These are phyloP conservation scores for Temnothorax rugatulus DNA, from an alignment of 2,888 invertebrate genomes.

Conservation along the genomic window DNA sequence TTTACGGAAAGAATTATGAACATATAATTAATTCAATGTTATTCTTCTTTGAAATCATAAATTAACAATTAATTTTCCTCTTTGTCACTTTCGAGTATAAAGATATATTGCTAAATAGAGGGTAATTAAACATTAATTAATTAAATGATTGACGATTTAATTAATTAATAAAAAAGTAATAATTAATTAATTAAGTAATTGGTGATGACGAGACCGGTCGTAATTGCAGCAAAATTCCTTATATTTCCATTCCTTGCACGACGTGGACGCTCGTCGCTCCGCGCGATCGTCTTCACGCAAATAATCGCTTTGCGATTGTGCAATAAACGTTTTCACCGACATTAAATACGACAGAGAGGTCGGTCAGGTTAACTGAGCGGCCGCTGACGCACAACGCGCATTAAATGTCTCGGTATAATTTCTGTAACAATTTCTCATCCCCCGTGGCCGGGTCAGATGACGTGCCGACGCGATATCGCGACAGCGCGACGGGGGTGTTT, in stretches of 20 bases:
- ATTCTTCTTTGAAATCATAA: neutral
- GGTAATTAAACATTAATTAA: slow-evolving; percentile 11
- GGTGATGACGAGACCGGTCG: neutral
- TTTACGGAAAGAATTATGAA: neutral
- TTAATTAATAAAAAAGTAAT: neutral
- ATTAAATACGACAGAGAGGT: slow-evolving; percentile 65
- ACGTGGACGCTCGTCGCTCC: neutral
- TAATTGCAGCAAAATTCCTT: neutral
- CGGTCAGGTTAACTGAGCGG: slow-evolving; percentile 66
- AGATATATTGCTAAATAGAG: neutral
- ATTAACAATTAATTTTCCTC: neutral
- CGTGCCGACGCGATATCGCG: slow-evolving; percentile 41
- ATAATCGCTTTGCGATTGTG: slow-evolving; percentile 43
- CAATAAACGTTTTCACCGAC: slow-evolving; percentile 57
- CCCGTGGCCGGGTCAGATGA: slow-evolving; percentile 52
- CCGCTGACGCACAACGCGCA: slow-evolving; percentile 65
- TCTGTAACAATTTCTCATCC: slow-evolving; percentile 72
- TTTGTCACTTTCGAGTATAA: neutral
- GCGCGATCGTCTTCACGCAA: slow-evolving; percentile 17
- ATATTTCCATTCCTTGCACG: neutral
- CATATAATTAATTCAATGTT: neutral
- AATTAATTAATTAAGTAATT: neutral
- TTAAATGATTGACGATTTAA: neutral
- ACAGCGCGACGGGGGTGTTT: slow-evolving; percentile 56
- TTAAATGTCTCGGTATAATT: slow-evolving; percentile 78